phyloP scores from a whole-genome alignment of 2,797 vertebrate genomes.

The Clarias fuscus region DNA sequence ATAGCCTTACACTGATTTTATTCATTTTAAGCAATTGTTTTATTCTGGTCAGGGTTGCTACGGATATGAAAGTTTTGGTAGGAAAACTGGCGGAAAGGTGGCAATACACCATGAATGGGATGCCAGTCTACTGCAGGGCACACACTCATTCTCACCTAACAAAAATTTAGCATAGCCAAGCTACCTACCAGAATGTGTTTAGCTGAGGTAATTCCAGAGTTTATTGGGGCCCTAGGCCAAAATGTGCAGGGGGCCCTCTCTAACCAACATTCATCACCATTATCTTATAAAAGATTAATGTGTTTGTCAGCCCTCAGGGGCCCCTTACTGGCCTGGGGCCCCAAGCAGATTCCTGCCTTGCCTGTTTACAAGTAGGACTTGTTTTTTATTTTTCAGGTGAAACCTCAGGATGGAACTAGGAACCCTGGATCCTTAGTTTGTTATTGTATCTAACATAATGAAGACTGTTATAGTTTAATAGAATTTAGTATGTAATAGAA shows the following conservation, averaged over 20 bases:
- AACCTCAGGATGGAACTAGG: background rate
- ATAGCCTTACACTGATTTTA: background rate
- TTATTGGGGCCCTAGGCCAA: no score
- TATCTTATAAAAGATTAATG: no score
- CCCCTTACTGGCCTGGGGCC: no score
- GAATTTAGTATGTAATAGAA: no score
- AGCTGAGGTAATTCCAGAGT: background rate
- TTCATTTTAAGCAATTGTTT: background rate
- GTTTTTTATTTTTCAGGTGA: no score
- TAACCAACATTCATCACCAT: no score
- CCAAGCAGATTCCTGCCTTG: no score
- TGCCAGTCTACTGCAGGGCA: background rate
- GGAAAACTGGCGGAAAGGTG: background rate
- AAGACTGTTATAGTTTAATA: background rate
- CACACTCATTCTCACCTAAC: background rate
- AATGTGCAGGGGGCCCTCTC: no score
- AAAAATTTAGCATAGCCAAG: background rate
- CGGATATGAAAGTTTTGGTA: background rate
- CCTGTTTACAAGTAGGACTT: no score
- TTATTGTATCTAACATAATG: background rate
- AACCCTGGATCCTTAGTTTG: no score
- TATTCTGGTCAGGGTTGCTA: background rate
- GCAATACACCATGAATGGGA: no score
- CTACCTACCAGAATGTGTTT: background rate
- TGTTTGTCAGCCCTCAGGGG: no score